Percentiles rank a stretch among this genome's conserved stretches.
Conservation (phyloP, 2,797 vertebrate genomes). For the Morelia viridis region DNA sequence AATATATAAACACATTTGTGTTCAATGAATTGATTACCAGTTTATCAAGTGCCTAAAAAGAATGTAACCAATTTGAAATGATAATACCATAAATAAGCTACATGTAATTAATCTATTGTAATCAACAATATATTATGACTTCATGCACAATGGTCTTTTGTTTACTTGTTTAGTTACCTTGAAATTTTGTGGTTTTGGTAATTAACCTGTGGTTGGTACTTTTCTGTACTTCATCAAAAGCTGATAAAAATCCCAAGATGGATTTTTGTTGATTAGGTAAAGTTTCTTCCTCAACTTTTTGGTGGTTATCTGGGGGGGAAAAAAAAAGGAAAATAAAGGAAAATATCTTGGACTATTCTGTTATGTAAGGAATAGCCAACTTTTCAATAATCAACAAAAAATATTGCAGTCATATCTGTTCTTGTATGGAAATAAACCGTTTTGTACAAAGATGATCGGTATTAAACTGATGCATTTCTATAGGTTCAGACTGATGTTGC, state of each 20-base stretch:
- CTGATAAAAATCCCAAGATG: constrained; percentile 45
- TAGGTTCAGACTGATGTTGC: background rate
- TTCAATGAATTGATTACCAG: background rate
- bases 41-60: background rate
- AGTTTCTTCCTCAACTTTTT: background rate
- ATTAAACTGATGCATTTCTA: background rate
- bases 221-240: constrained; percentile 46
- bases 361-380: background rate
- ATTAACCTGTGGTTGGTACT: background rate
- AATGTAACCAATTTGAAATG: background rate
- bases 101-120: background rate
- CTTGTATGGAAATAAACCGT: background rate
- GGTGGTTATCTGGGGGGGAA: background rate
- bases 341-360: background rate
- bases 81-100: background rate
- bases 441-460: background rate
- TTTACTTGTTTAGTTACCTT: constrained; percentile 26
- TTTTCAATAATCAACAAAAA: background rate
- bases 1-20: background rate
- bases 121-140: background rate
- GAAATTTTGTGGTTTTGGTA: constrained; percentile 21
- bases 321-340: background rate
- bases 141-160: background rate
- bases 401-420: background rate
- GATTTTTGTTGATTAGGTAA: constrained; percentile 28